Evolutionary conservation across 2,888 invertebrate genomes (phyloP), one percentile per base, ranked within the genome.

Genomic region (Gastracanthus pulcherrimus): DNA sequence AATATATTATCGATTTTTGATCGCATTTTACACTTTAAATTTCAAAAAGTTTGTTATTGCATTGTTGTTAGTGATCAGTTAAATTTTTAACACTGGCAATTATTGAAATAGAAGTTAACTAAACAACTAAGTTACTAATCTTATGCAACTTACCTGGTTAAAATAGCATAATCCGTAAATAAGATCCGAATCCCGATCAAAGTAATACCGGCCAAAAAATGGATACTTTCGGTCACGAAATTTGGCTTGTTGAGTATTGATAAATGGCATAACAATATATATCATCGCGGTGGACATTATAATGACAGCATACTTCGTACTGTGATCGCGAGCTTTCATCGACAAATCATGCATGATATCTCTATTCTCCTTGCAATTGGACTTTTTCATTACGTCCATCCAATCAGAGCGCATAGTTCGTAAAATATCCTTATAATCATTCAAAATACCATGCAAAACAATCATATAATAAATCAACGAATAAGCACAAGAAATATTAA

Each of bases 201-300:
- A 71, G 16, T 70, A 69, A 36, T 81, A 83, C 64, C 60, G 64
- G 16, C 80, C 83, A 64, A 80, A 81, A 62, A 81, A 78, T 2
- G 83, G 81, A 48, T 83, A 81, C 31, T 75, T 62, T 23, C 66
- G 26, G 26, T 72, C 3, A 5, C 67, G 31, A 58, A 67, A 11
- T 58, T 0, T 11, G 29, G 16, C 26, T 70, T 23, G 1, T 66
- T 38, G 0, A n/a, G 31, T 60, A 16, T 34, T 66, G 19, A 81
- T 41, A 0, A 81, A 19, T n/a, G 82, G 81, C 67, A 51, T 58
- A 19, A 70, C 11, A 5, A 70, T 36, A 58, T 77, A 81, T 34
- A 77, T 38, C 3, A 34, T 26, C 11, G 64, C 77, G 19, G 81
- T 60, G 5, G 34, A 4, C 55, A 66, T 67, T 45, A 77, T 70